Conservation (phyloP, 2,888 invertebrate genomes). For the Nyleta sp. region DNA sequence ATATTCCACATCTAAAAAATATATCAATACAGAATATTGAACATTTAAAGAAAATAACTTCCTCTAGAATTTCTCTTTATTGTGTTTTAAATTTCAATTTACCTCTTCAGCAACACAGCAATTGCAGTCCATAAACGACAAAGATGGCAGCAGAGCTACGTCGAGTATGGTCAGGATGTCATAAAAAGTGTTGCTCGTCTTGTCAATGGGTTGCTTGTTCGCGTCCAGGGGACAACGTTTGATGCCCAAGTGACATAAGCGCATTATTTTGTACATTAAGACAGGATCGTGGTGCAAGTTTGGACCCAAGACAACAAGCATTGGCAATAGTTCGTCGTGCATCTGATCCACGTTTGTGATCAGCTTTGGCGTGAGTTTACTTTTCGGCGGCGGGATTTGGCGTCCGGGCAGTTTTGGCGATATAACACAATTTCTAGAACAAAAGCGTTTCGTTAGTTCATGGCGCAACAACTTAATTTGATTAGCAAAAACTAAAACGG, state of each 20-base stretch:
- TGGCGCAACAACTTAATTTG: no score
- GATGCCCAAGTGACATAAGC: slow-evolving; percentile 81
- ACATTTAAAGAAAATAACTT: neutral
- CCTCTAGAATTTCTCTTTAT: neutral
- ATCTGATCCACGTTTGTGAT: slow-evolving; percentile 89
- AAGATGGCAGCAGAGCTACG: slow-evolving; percentile 93
- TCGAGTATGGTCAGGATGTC: slow-evolving; percentile 94
- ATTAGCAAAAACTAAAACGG: neutral
- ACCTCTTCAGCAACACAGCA: slow-evolving; percentile 98
- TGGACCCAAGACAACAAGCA: slow-evolving; percentile 93
- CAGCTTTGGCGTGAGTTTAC: slow-evolving; percentile 86
- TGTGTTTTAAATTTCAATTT: slow-evolving; percentile 9
- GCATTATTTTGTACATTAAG: slow-evolving; percentile 93
- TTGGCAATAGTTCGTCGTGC: slow-evolving; percentile 90
- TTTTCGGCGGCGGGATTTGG: slow-evolving; percentile 83
- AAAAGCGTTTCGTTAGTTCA: no score
- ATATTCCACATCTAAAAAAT: slow-evolving; percentile 89
- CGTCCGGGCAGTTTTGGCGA: slow-evolving; percentile 87
- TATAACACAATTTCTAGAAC: slow-evolving; percentile 88
- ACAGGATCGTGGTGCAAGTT: slow-evolving; percentile 94
- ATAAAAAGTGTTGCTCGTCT: slow-evolving; percentile 86
- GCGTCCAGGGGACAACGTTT: slow-evolving; percentile 77
- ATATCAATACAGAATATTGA: neutral
- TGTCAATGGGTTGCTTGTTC: slow-evolving; percentile 76
- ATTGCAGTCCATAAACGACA: slow-evolving; percentile 96